A percentile compares a stretch with the other conserved stretches of the same genome.
These are phyloP conservation scores for Drosophila trichaetosa DNA, from an alignment of 2,888 invertebrate genomes.

Conservation along the genomic window DNA sequence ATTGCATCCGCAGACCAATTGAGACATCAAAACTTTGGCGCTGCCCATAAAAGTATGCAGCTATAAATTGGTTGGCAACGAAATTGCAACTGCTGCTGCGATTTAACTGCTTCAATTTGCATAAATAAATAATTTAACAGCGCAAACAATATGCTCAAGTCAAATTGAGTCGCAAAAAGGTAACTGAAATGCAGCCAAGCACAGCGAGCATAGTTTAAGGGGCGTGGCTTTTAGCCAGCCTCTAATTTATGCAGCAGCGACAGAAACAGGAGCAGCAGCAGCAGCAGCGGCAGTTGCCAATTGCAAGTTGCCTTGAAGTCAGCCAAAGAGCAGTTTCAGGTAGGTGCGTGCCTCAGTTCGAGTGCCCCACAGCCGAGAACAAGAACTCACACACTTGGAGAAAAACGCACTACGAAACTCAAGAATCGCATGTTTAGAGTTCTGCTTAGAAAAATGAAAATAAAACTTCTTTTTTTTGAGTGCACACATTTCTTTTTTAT, in stretches of 20 bases:
- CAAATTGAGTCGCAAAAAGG: conserved; percentile 74
- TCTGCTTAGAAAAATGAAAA: background rate
- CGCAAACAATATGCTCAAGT: conserved; percentile 68
- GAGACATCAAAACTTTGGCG: conserved; percentile 62
- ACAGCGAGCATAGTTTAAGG: conserved; percentile 9
- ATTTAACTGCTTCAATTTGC: conserved; percentile 79
- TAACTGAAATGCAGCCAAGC: conserved; percentile 31
- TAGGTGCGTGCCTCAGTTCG: conserved; percentile 53
- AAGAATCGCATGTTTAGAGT: background rate
- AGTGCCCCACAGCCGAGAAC: conserved; percentile 32
- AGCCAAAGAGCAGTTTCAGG: conserved; percentile 19
- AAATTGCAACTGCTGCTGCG: conserved; percentile 45
- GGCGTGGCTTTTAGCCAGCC: conserved; percentile 34
- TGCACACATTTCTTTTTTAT: conserved; percentile 6
- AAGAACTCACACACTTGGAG: conserved; percentile 19
- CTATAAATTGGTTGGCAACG: conserved; percentile 58
- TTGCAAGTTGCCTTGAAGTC: conserved; percentile 38
- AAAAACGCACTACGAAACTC: background rate
- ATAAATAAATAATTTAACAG: conserved; percentile 78
- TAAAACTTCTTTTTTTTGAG: background rate
- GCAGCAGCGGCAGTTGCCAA: conserved; percentile 9
- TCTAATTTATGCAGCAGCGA: conserved; percentile 70
- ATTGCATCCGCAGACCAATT: conserved; percentile 36
- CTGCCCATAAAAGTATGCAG: conserved; percentile 74
- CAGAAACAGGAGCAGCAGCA: conserved; percentile 20